Base-by-base conservation (phyloP, 2,797 vertebrate genomes). In the Peromyscus eremicus region DNA sequence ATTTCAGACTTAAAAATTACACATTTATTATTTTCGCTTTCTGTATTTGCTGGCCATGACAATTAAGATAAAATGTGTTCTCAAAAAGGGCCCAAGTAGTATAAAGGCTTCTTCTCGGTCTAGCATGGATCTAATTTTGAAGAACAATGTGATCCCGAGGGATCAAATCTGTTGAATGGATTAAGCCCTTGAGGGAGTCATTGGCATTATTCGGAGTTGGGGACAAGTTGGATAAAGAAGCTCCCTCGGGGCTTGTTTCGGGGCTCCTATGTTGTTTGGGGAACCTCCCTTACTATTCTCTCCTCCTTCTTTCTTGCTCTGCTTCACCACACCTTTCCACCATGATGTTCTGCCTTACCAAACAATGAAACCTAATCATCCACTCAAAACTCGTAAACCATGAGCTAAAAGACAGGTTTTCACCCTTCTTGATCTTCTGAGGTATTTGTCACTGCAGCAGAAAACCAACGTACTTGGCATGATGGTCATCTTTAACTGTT, bases 21-120 rank as follows among this genome's bases (percentile, higher is more conserved):
- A 68, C 10, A 89, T 83, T 86, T 91, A 34, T 46, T 83, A 64
- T 82, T 87, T 94, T 92, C 11, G 81, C 4, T 68, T 95, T 70
- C 76, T 23, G 2, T 6, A 40, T 82, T 94, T 84, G 10, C 27
- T 87, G 46, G 6, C 7, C 14, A 12, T 46, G n/a, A 85, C n/a
- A 23, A 19, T 52, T 86, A 52, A 49, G 19, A 70, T 27, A n/a
- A 27, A n/a, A 52, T n/a, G 32, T 70, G 34, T 86, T 68, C 19
- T n/a, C 34, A 49, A 21, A 85, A 85, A 70, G 37, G 34, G 0
- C 32, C n/a, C 4, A 37, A n/a, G 46, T 37, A 23, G 6, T 34
- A 16, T 40, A 23, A 52, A 86, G 21, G 21, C 12, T 70, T 68
- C 34, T 66, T 86, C 46, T 70, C 11, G n/a, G 68, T 10, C 29